These are phyloP conservation scores for Melanotaenia pygmaea DNA, from an alignment of 2,797 vertebrate species.

Conservation along the genomic window DNA sequence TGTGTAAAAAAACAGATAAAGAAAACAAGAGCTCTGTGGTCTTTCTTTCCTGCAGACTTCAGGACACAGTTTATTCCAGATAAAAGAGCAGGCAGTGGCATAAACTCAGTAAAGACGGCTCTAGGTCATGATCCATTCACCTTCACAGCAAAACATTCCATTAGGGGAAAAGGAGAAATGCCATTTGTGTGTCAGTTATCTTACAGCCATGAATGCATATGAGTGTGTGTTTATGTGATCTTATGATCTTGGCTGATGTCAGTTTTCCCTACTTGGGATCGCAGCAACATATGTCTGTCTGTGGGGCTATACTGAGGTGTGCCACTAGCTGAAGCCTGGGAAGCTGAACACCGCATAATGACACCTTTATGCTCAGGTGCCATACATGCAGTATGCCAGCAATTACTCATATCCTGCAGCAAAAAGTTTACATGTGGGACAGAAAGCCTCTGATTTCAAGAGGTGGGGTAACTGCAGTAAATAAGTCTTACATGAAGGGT, in stretches of 20 bases:
- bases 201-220: constrained; percentile 13
- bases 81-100: constrained; percentile 20
- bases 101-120: constrained; percentile 28
- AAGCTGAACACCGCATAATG: constrained; percentile 58
- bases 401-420: constrained; percentile 56
- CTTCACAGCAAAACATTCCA: constrained; percentile 34
- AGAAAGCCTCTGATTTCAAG: constrained; percentile 5
- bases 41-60: constrained; percentile 11
- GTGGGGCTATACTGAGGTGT: constrained; percentile 57
- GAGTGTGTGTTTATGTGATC: constrained; percentile 11
- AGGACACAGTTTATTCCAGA: constrained; percentile 39
- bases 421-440: constrained; percentile 12
- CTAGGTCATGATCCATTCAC: constrained; percentile 38
- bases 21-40: constrained; percentile 1
- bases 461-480: constrained; percentile 24
- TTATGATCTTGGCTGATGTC: constrained; percentile 51
- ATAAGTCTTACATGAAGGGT: constrained; percentile 13
- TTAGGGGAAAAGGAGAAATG: constrained; percentile 17
- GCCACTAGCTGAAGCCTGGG: constrained; percentile 60
- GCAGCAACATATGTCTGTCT: constrained; percentile 69
- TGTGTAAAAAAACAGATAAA: background rate
- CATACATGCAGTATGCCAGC: constrained; percentile 32
- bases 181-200: constrained; percentile 34
- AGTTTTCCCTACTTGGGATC: constrained; percentile 56
- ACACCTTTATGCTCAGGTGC: constrained; percentile 65